A percentile compares a stretch with the other conserved stretches of the same genome.
These are phyloP conservation scores for Heliconius cydno DNA, from an alignment of 2,888 invertebrate species.

Conservation along the genomic window DNA sequence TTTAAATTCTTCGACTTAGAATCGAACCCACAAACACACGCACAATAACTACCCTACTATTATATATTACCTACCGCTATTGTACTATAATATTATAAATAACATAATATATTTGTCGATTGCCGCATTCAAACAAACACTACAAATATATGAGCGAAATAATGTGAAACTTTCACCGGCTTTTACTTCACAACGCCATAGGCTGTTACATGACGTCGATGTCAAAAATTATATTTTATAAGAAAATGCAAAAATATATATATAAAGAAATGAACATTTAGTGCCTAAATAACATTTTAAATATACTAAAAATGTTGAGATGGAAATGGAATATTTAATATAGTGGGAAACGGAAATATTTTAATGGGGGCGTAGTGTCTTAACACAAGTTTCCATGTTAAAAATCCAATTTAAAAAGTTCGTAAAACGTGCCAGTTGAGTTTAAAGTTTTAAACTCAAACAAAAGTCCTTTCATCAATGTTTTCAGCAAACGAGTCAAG, in stretches of 20 bases:
- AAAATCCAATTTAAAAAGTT: neutral
- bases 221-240: neutral
- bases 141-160: neutral
- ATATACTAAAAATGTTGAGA: too few species aligned
- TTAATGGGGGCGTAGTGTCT: too few species aligned
- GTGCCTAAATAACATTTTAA: too few species aligned
- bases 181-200: conserved; percentile 1
- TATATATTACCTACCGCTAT: too few species aligned
- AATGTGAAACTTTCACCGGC: neutral
- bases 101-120: neutral
- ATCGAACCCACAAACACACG: too few species aligned
- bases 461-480: conserved; percentile 12
- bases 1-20: too few species aligned
- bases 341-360: too few species aligned
- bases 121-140: neutral
- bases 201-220: neutral
- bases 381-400: too few species aligned
- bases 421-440: neutral
- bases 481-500: conserved; percentile 35
- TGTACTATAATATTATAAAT: neutral
- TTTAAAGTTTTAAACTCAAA: conserved; percentile 5
- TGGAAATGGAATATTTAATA: too few species aligned
- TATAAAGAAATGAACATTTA: neutral
- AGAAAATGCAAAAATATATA: neutral
- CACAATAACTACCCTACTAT: too few species aligned